phyloP scores from a whole-genome alignment of 2,888 invertebrate species.

The Synanthedon tipuliformis region DNA sequence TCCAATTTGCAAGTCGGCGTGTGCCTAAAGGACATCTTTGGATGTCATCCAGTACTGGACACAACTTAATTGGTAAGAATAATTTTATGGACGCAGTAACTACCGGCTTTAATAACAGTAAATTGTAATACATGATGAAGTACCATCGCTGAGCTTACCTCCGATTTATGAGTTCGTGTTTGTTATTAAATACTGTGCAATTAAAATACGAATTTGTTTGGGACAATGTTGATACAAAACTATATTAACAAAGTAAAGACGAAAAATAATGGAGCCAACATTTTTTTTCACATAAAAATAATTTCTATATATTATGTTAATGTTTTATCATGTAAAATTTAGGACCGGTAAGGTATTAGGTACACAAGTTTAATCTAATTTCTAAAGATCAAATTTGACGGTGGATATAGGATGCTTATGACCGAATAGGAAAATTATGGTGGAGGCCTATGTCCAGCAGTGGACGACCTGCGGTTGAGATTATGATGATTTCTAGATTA shows the following conservation, averaged over 20 bases:
- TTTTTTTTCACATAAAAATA: no score
- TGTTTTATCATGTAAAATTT: no score
- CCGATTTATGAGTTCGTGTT: neutral
- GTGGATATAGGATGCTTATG: no score
- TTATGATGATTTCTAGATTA: no score
- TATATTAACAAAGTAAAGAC: neutral
- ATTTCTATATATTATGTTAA: no score
- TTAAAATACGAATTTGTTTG: neutral
- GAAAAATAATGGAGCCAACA: no score
- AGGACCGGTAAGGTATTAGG: no score
- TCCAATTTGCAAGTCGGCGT: constrained; percentile 27
- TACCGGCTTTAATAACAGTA: constrained; percentile 11
- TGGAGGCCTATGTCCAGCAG: no score
- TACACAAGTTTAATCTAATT: no score
- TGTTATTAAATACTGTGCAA: neutral
- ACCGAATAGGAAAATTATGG: no score
- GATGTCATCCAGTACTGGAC: constrained; percentile 30
- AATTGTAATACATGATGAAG: constrained; percentile 29
- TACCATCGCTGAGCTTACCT: constrained; percentile 7
- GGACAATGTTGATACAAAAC: neutral
- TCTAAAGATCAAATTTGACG: no score
- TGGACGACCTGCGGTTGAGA: no score
- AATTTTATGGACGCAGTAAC: constrained; percentile 26
- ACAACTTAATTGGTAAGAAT: constrained; percentile 38
- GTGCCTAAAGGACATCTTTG: constrained; percentile 38